These are phyloP conservation scores for Muraenolepis orangiensis DNA, from an alignment of 2,797 vertebrate genomes.

Conservation along the genomic window DNA sequence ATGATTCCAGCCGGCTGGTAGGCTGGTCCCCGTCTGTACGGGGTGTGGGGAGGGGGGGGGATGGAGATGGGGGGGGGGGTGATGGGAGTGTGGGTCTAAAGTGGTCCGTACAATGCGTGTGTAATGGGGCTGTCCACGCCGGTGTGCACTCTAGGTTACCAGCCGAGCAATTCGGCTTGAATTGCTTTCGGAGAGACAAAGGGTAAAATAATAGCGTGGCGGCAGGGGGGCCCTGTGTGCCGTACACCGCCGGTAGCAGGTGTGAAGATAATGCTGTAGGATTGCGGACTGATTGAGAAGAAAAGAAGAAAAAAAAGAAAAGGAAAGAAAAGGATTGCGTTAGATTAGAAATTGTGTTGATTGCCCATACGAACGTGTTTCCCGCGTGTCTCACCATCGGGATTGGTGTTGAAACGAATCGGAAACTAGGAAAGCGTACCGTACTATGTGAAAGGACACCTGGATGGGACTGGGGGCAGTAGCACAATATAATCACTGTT, in stretches of 20 bases:
- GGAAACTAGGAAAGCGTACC: too few relatives aligned
- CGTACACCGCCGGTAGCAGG: too few relatives aligned
- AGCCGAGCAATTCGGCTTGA: conserved; percentile 3
- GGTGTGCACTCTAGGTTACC: conserved; percentile 10
- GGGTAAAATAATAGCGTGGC: conserved; percentile 1
- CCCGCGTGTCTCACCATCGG: conserved; percentile 41
- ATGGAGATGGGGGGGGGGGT: too few relatives aligned
- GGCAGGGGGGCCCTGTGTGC: too few relatives aligned
- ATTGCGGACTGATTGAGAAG: conserved; percentile 25
- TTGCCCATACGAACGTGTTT: conserved; percentile 43
- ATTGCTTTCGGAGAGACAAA: neutral
- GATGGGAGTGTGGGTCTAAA: too few relatives aligned
- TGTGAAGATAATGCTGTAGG: conserved; percentile 41
- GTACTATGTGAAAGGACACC: too few relatives aligned
- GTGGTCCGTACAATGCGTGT: conserved; percentile 8
- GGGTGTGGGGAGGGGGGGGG: neutral
- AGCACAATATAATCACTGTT: too few relatives aligned
- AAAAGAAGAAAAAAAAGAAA: conserved; percentile 24
- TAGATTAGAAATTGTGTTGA: conserved; percentile 47
- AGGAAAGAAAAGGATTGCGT: conserved; percentile 58
- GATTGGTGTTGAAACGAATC: too few relatives aligned
- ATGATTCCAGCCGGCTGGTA: neutral
- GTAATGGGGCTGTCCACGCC: neutral
- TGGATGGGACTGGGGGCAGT: too few relatives aligned
- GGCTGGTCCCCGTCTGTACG: neutral